phyloP scores from a whole-genome alignment of 2,797 vertebrate species.

The Brachyrhaphis roseni region DNA sequence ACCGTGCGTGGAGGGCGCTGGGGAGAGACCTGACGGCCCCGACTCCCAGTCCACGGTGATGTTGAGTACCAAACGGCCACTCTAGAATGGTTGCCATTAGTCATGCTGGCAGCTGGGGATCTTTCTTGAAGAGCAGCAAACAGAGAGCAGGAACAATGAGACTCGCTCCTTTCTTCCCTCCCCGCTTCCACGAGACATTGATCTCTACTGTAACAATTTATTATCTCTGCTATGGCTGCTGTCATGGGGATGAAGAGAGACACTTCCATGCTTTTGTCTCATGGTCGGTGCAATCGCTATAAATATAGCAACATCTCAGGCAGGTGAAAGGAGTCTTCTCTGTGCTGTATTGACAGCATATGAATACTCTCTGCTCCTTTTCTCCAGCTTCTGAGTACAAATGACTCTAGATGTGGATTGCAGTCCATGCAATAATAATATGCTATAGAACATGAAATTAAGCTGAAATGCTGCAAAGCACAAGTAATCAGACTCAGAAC shows the following conservation, averaged over 20 bases:
- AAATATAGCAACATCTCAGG: constrained; percentile 50
- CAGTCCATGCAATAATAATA: background rate
- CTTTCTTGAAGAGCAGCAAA: constrained; percentile 80
- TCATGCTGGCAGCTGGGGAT: constrained; percentile 86
- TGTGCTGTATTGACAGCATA: constrained; percentile 29
- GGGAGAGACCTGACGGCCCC: constrained; percentile 84
- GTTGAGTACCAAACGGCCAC: constrained; percentile 87
- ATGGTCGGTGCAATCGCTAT: constrained; percentile 37
- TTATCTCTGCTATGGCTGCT: constrained; percentile 70
- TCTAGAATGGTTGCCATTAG: constrained; percentile 87
- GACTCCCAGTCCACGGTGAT: constrained; percentile 82
- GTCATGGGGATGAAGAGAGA: constrained; percentile 48
- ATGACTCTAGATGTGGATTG: background rate
- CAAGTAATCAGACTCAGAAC: background rate
- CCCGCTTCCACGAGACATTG: constrained; percentile 73
- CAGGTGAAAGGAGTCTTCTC: constrained; percentile 23
- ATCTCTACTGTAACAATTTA: constrained; percentile 75
- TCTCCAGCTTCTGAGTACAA: constrained; percentile 5
- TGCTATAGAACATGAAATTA: background rate
- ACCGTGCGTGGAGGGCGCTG: constrained; percentile 81
- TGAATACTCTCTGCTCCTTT: constrained; percentile 10
- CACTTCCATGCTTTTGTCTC: constrained; percentile 56
- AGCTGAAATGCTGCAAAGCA: background rate
- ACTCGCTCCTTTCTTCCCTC: constrained; percentile 56
- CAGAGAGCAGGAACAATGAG: constrained; percentile 76